Evolutionary conservation across 2,888 invertebrate genomes (phyloP).

Genomic region (Drosophila tanythrix): DNA sequence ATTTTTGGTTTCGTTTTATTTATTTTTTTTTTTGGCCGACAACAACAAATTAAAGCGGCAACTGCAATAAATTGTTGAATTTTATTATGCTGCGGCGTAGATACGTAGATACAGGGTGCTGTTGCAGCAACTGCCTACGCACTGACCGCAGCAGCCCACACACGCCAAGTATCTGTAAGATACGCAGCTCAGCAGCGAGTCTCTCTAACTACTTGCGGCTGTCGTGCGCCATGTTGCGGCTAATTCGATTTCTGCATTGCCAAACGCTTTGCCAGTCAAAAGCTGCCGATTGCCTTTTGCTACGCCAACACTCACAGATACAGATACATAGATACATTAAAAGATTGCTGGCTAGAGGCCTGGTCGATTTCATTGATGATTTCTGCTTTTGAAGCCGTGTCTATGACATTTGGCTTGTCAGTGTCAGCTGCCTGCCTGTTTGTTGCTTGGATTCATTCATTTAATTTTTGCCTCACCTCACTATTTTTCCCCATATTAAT

Average conservation of each 20-base stretch:
- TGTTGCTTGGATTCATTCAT: slow-evolving; percentile 68
- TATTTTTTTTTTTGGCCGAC: slow-evolving; percentile 49
- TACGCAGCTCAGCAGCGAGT: slow-evolving; percentile 57
- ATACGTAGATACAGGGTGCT: slow-evolving; percentile 65
- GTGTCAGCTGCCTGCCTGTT: slow-evolving; percentile 34
- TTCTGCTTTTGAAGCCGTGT: slow-evolving; percentile 32
- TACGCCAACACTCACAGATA: slow-evolving; percentile 69
- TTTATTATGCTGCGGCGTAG: slow-evolving; percentile 75
- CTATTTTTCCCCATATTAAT: slow-evolving; percentile 62
- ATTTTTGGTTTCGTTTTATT: slow-evolving; percentile 1
- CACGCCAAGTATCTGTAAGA: slow-evolving; percentile 71
- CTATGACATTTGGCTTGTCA: slow-evolving; percentile 47
- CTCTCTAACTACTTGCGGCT: slow-evolving; percentile 36
- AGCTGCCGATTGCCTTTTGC: slow-evolving; percentile 74
- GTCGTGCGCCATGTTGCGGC: slow-evolving; percentile 72
- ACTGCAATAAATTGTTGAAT: slow-evolving; percentile 83
- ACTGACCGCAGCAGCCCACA: slow-evolving; percentile 66
- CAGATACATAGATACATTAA: slow-evolving; percentile 39
- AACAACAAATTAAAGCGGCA: slow-evolving; percentile 77
- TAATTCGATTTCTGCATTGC: slow-evolving; percentile 77
- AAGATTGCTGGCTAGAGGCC: slow-evolving; percentile 44
- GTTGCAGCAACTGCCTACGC: slow-evolving; percentile 67
- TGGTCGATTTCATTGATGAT: slow-evolving; percentile 73
- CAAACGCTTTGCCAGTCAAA: slow-evolving; percentile 77
- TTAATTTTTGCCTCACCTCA: slow-evolving; percentile 52